A percentile compares a stretch with the other conserved stretches of the same genome.
Evolutionary conservation across 2,113 vertebrate species (phyloP).

Genomic region (Tretioscincus oriximinensis): DNA sequence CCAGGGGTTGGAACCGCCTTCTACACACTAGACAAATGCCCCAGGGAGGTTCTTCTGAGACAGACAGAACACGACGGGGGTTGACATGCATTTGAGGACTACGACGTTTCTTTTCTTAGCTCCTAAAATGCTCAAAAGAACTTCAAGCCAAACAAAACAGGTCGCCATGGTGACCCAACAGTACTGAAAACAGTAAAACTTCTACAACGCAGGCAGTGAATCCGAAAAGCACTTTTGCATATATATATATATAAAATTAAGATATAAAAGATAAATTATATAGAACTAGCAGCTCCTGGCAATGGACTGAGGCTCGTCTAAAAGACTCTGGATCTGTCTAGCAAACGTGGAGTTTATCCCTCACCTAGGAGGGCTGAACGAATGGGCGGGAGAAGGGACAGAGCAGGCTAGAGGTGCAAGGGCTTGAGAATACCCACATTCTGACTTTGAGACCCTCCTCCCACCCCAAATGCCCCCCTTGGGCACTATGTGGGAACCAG

Average conservation of each 20-base stretch:
- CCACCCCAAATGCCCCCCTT: background rate
- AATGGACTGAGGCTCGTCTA: background rate
- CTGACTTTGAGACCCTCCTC: background rate
- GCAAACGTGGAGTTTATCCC: background rate
- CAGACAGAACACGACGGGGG: background rate
- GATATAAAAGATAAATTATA: background rate
- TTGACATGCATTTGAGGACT: background rate
- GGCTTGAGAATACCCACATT: background rate
- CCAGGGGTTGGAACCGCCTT: background rate
- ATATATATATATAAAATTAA: slow-evolving; percentile 19
- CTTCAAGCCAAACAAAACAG: background rate
- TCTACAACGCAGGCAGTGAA: background rate
- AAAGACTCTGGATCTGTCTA: background rate
- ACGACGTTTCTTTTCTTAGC: no score
- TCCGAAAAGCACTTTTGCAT: slow-evolving; percentile 14
- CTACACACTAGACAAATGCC: background rate
- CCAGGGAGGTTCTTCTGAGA: background rate
- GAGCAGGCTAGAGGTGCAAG: background rate
- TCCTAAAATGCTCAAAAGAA: background rate
- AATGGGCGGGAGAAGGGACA: no score
- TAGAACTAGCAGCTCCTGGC: slow-evolving; percentile 18
- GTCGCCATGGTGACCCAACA: background rate
- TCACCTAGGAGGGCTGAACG: background rate
- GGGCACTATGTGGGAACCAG: background rate
- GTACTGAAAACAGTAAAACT: background rate